Base-by-base conservation (phyloP, 2,797 vertebrate genomes). In the Pangasius macronema region DNA sequence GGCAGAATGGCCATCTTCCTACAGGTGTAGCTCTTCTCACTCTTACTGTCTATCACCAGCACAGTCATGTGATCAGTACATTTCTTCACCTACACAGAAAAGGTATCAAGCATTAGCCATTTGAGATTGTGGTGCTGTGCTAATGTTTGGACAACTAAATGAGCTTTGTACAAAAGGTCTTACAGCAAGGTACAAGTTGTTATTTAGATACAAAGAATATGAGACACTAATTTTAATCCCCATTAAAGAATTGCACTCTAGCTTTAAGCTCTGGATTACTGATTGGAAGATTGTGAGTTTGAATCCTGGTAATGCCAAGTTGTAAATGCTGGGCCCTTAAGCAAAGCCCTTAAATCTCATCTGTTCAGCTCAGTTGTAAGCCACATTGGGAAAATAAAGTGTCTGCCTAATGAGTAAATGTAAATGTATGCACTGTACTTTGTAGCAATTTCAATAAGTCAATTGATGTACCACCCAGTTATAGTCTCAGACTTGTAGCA, bases 1-100 rank as follows among this genome's bases (percentile, higher is more conserved):
- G 97, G 96, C 0, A 95, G 93, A 91, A 97, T 93, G 51, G 94
- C 94, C 89, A 98, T 92, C 2, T 95, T 96, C 76, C 92, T 93
- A 81, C 92, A 91, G 30, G 91, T 90, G 75, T 97, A 97, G 18
- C 93, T 95, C 16, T 92, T 93, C 91, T 97, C 96, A 70, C 96
- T 96, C 0, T 94, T 93, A 0, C 93, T 91, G 84, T 97, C 97
- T 0, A 97, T 94, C 88, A 99, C 97, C 91, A 99, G 92, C 85
- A 98, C 90, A 0, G 97, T 97, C 92, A 98, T 94, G 0, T 95
- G 94, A 90, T 91, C 92, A 2, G 91, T 92, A 0, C 95, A 95
- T 91, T 94, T 97, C 91, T 95, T 97, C 2, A 99, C 88, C 98
- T 99, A 94, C 88, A 77, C 11, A 63, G 5, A 79, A 79, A 82